Base-by-base conservation (phyloP, 2,888 invertebrate genomes). In the Polyommatus iphigenia region DNA sequence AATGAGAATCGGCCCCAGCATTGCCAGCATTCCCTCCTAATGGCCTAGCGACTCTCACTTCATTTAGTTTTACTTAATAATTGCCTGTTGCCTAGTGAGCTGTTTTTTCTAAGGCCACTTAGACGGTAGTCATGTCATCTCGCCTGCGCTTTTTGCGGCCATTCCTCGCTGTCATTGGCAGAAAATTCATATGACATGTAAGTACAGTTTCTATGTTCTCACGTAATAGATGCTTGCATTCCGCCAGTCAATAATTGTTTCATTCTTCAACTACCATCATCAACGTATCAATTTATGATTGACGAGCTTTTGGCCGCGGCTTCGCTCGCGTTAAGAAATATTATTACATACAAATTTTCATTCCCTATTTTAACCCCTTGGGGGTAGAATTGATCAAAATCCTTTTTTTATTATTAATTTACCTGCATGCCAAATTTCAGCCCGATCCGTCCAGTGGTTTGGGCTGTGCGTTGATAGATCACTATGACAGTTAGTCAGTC, bases 181-280 rank as follows among this genome's bases (percentile, higher is more conserved):
- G 73, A 46, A 50, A 75, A 75, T 73, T 73, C 73, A 73, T 75
- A 32, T 24, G 46, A 46, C 29, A 50, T 75, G 20, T 75, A 73
- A 50, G 73, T 73, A 75, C 50, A 75, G 75, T 75, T 75, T 73
- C 75, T 75, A 54, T 75, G 75, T 75, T 54, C 54, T 18, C 75
- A 54, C 24, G 75, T 75, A 50, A 75, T 73, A 50, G 54, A 54
- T 75, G 67, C 24, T 54, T 8, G 50, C 24, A 46, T 75, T 50
- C 75, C 54, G 75, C 29, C 13, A 67, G 32, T 29, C 67, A 67
- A 67, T 67, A 67, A 67, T 29, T 67, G 67, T 67, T 67, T 67
- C 29, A 6, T 67, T 67, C 67, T 32, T 67, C 6, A 29, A 5
- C 24, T 15, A 29, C 29, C 29, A 32, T 67, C 62, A 62, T 24